phyloP scores from a whole-genome alignment of 1,140 invertebrate genomes.

The Heliconius hewitsoni region DNA sequence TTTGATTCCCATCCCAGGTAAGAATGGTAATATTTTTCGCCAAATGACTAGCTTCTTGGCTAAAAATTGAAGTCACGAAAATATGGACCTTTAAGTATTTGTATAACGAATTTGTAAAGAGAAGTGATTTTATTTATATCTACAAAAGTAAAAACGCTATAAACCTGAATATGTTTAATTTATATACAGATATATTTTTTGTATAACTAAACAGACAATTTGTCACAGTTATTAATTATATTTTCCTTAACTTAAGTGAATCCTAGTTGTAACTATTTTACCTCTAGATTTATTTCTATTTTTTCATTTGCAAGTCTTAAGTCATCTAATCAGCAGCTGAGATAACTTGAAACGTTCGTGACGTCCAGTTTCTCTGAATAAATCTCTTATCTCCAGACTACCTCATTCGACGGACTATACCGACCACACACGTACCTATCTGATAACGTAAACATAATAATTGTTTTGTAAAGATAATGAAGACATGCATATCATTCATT shows the following conservation, averaged over 20 bases:
- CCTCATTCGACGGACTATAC: conserved; percentile 48
- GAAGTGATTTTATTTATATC: too few relatives aligned
- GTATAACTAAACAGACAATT: too few relatives aligned
- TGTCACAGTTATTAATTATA: too few relatives aligned
- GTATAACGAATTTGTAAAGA: too few relatives aligned
- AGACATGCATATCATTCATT: conserved; percentile 1
- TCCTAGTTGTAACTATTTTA: background rate
- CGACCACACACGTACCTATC: conserved; percentile 47
- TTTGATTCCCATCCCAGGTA: too few relatives aligned
- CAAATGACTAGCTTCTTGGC: too few relatives aligned
- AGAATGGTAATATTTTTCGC: too few relatives aligned
- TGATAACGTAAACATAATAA: conserved; percentile 50
- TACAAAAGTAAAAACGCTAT: too few relatives aligned
- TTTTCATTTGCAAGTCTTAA: background rate
- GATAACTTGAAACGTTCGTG: conserved; percentile 30
- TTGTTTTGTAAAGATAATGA: conserved; percentile 42
- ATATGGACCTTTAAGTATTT: too few relatives aligned
- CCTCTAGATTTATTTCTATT: background rate
- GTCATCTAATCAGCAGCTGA: background rate
- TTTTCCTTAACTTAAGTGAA: background rate
- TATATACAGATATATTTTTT: too few relatives aligned
- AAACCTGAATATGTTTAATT: too few relatives aligned
- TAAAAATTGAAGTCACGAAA: too few relatives aligned
- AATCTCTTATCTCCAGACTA: conserved; percentile 49
- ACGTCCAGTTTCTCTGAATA: conserved; percentile 33